Evolutionary conservation across 2,113 vertebrate genomes (phyloP), one percentile per base, ranked within the genome.

Genomic region (Hydropotes inermis): DNA sequence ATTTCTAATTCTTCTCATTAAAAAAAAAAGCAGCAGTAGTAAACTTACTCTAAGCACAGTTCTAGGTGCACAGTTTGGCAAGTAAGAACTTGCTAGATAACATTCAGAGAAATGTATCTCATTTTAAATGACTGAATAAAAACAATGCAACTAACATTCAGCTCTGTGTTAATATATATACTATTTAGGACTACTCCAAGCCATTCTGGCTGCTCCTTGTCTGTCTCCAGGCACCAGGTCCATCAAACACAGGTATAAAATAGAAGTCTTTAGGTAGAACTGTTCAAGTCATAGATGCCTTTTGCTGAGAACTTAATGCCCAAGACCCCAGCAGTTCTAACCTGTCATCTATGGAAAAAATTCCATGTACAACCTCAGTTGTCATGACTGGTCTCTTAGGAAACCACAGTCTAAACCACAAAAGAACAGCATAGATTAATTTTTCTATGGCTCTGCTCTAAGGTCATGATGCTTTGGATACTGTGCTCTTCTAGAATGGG

Each of bases 371-470:
- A 96, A 82, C 86, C 78, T 98, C 94, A 97, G 94, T 92, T 93
- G 91, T 98, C 86, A 94, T 90, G 91, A 93, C 28, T 91, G 83
- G 91, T 92, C 52, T 96, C 95, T 95, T 92, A 95, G 91, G 97
- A 98, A 98, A 97, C 95, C 96, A 96, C 93, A 97, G 39, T 36
- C 39, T 54, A 93, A 97, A 97, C 96, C 98, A 95, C 97, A 91
- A 83, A 95, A 97, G 70, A 97, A 64, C 61, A 97, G 79, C 81
- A 93, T 23, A 94, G 96, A 89, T 91, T 91, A 84, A 82, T 78
- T 96, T 95, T 96, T 93, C 84, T 90, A 47, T 47, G 78, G 39
- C 52, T 95, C 45, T 91, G 16, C 45, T 97, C 60, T 96, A 70
- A 83, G 61, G 50, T 84, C 87, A 90, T 43, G 45, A 82, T 86